Evolutionary conservation across 2,797 vertebrate species (phyloP).

Genomic region (Glyptemys insculpta): DNA sequence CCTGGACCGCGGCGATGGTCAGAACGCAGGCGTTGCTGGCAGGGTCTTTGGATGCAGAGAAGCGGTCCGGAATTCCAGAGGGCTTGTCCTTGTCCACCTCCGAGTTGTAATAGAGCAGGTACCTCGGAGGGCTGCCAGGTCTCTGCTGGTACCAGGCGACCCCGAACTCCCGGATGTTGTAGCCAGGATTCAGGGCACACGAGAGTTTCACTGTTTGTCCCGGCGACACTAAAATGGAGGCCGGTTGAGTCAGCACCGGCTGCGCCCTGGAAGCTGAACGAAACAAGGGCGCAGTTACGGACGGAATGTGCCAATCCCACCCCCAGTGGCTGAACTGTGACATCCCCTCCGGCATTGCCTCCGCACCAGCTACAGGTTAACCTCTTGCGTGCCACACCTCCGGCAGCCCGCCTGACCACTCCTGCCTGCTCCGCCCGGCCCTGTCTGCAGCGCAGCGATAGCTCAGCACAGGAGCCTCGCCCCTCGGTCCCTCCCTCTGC

Average conservation of each 20-base stretch:
- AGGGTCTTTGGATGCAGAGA: conserved; percentile 67
- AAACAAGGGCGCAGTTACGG: neutral
- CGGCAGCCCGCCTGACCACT: accelerated
- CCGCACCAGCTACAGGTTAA: neutral
- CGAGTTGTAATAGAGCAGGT: conserved; percentile 75
- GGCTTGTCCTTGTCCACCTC: conserved; percentile 60
- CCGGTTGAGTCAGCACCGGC: conserved; percentile 26
- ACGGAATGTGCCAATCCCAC: accelerated
- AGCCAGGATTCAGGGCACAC: conserved; percentile 68
- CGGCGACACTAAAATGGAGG: conserved; percentile 50
- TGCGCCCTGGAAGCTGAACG: conserved; percentile 35
- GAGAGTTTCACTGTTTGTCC: conserved; percentile 72
- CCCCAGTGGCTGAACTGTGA: neutral
- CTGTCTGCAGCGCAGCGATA: neutral
- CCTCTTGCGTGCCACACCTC: neutral
- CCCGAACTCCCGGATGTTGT: conserved; percentile 46
- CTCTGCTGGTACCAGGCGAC: conserved; percentile 80
- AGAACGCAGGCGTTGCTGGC: conserved; percentile 72
- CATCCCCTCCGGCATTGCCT: no score
- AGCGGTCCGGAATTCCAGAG: conserved; percentile 43
- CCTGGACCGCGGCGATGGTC: conserved; percentile 56
- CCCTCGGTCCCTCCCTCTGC: accelerated
- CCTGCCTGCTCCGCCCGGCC: accelerated
- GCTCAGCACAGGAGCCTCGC: neutral
- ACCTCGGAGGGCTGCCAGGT: conserved; percentile 54